These are phyloP conservation scores for Glyptemys insculpta DNA, from an alignment of 2,797 vertebrate genomes.

Conservation along the genomic window DNA sequence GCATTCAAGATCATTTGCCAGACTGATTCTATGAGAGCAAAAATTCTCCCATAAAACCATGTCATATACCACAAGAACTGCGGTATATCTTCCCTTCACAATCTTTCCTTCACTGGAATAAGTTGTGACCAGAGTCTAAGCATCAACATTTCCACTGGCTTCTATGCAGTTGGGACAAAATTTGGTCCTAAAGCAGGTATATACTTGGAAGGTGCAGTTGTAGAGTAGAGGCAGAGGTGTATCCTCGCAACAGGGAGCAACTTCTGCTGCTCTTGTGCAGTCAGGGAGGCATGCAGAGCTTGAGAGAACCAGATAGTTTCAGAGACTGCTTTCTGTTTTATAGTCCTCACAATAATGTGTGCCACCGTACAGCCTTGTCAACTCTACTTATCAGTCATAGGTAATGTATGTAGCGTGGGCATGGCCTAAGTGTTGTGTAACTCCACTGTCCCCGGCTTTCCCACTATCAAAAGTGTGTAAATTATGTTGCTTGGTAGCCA, in stretches of 20 bases:
- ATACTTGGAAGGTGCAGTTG: background rate
- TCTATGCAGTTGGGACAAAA: background rate
- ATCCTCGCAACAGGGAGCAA: accelerated
- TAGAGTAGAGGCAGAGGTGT: background rate
- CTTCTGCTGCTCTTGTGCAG: background rate
- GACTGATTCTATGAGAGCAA: background rate
- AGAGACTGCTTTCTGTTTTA: background rate
- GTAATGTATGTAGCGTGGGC: background rate
- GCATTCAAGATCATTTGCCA: background rate
- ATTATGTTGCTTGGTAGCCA: background rate
- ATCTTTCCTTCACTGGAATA: background rate
- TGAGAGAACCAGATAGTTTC: background rate
- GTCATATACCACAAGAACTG: background rate
- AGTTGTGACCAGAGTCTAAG: background rate
- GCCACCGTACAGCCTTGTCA: background rate
- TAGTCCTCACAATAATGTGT: background rate
- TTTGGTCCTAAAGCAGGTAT: background rate
- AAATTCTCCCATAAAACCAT: background rate
- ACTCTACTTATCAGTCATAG: background rate
- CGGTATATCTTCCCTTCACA: background rate
- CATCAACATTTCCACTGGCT: background rate
- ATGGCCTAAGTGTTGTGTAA: background rate
- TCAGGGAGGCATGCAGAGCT: background rate
- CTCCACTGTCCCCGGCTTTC: background rate
- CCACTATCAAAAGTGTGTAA: background rate